Evolutionary conservation across 2,113 vertebrate genomes (phyloP).

Genomic region (Bostrychus sinensis): DNA sequence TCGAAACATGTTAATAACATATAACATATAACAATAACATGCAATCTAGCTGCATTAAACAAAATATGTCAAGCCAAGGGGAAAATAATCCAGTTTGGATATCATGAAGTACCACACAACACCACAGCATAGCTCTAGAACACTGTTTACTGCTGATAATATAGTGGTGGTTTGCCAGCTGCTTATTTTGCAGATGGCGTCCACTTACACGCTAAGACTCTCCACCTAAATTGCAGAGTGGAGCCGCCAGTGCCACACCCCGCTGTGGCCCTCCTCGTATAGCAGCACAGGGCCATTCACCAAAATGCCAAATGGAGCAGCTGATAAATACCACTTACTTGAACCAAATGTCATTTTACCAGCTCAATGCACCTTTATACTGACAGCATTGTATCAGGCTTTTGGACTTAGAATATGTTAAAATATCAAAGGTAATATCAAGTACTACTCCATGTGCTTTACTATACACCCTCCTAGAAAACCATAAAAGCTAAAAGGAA

Average conservation of each 20-base stretch:
- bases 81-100: not conserved
- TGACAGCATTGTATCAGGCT: constrained; percentile 28
- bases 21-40: no score
- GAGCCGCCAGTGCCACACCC: constrained; percentile 13
- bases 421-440: not conserved
- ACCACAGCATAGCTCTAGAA: constrained; percentile 1
- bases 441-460: no score
- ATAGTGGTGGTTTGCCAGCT: constrained; percentile 1
- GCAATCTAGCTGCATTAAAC: no score
- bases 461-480: no score
- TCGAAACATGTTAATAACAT: no score
- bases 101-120: not conserved
- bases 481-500: no score
- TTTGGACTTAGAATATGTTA: not conserved
- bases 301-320: constrained; percentile 40
- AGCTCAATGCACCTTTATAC: constrained; percentile 11
- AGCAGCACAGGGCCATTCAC: constrained; percentile 21
- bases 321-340: constrained; percentile 31
- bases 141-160: constrained; percentile 17
- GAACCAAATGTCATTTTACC: constrained; percentile 38
- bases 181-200: constrained; percentile 30
- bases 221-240: constrained; percentile 26
- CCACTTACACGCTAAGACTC: constrained; percentile 18
- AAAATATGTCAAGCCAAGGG: no score
- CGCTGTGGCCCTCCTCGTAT: constrained; percentile 21